phyloP scores from a whole-genome alignment of 1,140 invertebrate genomes.

The Wiebesia pumilae region DNA sequence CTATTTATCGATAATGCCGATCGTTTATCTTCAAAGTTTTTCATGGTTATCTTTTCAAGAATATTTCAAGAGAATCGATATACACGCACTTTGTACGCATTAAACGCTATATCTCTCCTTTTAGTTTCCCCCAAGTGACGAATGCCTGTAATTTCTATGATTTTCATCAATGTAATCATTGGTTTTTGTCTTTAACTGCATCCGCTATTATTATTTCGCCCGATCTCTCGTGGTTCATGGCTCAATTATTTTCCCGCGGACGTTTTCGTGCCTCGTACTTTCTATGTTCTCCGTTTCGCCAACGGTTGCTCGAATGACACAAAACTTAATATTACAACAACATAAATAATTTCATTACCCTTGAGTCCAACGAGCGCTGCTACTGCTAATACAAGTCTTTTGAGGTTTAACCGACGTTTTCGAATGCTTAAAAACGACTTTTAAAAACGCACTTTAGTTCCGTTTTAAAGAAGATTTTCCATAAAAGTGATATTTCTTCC shows the following conservation, averaged over 20 bases:
- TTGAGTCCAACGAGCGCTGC: not conserved
- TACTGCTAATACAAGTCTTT: not conserved
- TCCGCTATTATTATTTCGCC: not conserved
- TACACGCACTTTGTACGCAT: not conserved
- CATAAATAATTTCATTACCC: not conserved
- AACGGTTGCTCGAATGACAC: not conserved
- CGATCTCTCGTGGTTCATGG: not conserved
- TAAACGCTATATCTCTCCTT: not conserved
- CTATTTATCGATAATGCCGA: too few relatives aligned
- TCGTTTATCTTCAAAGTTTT: too few relatives aligned
- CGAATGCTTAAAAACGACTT: not conserved
- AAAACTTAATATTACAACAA: not conserved
- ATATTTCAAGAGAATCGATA: too few relatives aligned
- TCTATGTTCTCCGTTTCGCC: not conserved
- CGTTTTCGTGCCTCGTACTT: not conserved
- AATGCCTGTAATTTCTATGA: not conserved
- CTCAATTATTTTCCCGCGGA: not conserved
- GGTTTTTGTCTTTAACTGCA: not conserved
- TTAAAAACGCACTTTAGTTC: too few relatives aligned
- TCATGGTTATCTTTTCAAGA: too few relatives aligned
- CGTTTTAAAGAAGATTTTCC: too few relatives aligned
- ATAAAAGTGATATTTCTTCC: too few relatives aligned
- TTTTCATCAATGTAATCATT: not conserved
- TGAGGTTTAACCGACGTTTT: not conserved
- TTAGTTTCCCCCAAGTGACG: not conserved